phyloP scores from a whole-genome alignment of 2,113 vertebrate species.

The Bungarus multicinctus region DNA sequence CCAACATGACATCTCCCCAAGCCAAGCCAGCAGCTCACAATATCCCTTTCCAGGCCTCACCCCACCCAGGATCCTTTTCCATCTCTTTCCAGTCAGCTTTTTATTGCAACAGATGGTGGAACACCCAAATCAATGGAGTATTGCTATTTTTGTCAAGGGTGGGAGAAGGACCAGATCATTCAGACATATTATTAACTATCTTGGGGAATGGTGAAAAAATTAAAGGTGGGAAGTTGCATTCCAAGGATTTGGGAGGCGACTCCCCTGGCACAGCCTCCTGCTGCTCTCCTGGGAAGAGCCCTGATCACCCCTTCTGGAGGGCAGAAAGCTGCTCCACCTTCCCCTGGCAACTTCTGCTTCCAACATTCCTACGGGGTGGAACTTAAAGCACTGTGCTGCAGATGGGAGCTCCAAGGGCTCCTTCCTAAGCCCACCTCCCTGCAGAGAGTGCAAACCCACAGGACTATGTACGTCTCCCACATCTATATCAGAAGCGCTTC shows the following conservation, averaged over 20 bases:
- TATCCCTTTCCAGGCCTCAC: background rate
- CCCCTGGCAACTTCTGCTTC: background rate
- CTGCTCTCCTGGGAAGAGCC: background rate
- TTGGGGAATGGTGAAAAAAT: background rate
- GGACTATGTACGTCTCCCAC: background rate
- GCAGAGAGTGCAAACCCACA: background rate
- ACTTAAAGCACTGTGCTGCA: background rate
- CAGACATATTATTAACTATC: background rate
- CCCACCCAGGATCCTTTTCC: conserved; percentile 43
- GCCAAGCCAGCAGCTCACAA: conserved; percentile 67
- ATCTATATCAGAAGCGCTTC: background rate
- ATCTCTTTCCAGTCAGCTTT: conserved; percentile 55
- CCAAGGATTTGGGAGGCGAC: background rate
- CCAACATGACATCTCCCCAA: conserved; percentile 45
- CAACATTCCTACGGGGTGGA: background rate
- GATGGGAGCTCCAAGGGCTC: background rate
- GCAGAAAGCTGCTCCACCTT: background rate
- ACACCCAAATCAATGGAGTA: conserved; percentile 51
- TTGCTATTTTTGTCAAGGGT: conserved; percentile 62
- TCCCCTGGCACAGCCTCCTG: background rate
- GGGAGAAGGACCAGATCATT: background rate
- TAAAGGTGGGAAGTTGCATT: background rate
- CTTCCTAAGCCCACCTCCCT: background rate
- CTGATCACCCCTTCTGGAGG: background rate
- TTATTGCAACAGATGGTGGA: conserved; percentile 12